Evolutionary conservation across 1,140 invertebrate species (phyloP).

Genomic region (Macrosteles quadrilineatus): DNA sequence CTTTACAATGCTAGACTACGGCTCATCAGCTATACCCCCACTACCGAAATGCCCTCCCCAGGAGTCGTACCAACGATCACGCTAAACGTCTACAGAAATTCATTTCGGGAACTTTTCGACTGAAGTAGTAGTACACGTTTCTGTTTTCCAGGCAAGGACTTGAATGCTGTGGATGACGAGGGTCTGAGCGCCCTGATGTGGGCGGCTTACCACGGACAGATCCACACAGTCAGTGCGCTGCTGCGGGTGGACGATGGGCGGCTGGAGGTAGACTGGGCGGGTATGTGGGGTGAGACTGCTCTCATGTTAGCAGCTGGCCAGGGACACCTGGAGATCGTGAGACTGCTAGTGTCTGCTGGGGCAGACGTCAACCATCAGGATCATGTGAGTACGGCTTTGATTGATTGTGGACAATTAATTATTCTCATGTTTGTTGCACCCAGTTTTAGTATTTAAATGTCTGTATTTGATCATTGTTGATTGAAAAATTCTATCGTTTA

Average conservation of each 20-base stretch:
- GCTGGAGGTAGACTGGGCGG: neutral
- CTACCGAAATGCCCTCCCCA: too few species aligned
- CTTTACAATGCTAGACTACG: too few species aligned
- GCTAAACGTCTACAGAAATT: too few species aligned
- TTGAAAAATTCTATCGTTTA: too few species aligned
- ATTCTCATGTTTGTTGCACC: too few species aligned
- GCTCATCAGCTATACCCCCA: too few species aligned
- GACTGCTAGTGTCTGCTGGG: neutral
- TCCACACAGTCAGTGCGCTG: neutral
- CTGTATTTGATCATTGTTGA: too few species aligned
- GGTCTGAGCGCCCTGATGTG: neutral
- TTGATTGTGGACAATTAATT: too few species aligned
- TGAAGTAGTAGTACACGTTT: too few species aligned
- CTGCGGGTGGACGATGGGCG: neutral
- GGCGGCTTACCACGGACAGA: neutral
- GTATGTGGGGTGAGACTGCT: conserved; percentile 14
- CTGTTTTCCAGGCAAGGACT: neutral
- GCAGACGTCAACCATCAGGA: conserved; percentile 5
- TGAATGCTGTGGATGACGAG: neutral
- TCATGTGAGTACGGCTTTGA: conserved; percentile 12
- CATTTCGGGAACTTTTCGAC: too few species aligned
- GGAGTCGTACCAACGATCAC: too few species aligned
- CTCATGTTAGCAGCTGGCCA: conserved; percentile 2
- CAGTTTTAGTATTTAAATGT: too few species aligned
- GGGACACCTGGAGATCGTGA: conserved; percentile 1